Evolutionary conservation across 2,888 invertebrate genomes (phyloP).

Genomic region (Cephus spinipes): DNA sequence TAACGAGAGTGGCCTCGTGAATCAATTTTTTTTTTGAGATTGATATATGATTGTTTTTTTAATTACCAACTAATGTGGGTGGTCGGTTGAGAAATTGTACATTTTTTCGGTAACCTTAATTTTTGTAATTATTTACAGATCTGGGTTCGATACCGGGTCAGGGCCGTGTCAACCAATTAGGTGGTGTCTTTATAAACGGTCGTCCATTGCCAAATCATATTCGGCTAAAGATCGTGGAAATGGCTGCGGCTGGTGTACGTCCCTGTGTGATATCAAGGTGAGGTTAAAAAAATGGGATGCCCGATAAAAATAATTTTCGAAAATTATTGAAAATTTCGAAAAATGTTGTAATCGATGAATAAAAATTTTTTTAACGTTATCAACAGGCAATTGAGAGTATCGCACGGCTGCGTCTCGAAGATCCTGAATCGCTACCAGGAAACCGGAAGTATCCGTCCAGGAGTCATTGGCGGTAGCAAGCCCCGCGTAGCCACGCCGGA

Average conservation of each 20-base stretch:
- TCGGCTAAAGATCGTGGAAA: conserved; percentile 93
- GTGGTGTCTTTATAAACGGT: conserved; percentile 98
- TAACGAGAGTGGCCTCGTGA: not conserved
- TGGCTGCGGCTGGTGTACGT: conserved; percentile 95
- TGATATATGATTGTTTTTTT: not conserved
- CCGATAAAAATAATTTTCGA: not conserved
- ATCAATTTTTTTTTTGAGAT: not conserved
- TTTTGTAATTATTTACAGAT: conserved; percentile 40
- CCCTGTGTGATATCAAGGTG: conserved; percentile 92
- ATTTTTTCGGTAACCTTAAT: not conserved
- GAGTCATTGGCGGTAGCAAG: conserved; percentile 86
- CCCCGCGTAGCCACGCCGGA: conserved; percentile 81
- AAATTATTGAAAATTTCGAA: not conserved
- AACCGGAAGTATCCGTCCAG: conserved; percentile 87
- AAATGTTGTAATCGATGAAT: not conserved
- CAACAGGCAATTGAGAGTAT: conserved; percentile 85
- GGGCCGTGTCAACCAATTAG: conserved; percentile 95
- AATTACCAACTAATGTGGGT: not conserved
- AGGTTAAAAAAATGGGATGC: not conserved
- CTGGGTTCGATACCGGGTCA: conserved; percentile 76
- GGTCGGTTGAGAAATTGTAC: not conserved
- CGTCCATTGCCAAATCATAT: conserved; percentile 95
- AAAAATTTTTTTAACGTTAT: not conserved
- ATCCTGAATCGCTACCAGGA: conserved; percentile 94
- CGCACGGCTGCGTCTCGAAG: conserved; percentile 97